Percentiles rank a stretch among this genome's conserved stretches.
Evolutionary conservation across 2,797 vertebrate genomes (phyloP).

Genomic region (Hephaestus fuliginosus): DNA sequence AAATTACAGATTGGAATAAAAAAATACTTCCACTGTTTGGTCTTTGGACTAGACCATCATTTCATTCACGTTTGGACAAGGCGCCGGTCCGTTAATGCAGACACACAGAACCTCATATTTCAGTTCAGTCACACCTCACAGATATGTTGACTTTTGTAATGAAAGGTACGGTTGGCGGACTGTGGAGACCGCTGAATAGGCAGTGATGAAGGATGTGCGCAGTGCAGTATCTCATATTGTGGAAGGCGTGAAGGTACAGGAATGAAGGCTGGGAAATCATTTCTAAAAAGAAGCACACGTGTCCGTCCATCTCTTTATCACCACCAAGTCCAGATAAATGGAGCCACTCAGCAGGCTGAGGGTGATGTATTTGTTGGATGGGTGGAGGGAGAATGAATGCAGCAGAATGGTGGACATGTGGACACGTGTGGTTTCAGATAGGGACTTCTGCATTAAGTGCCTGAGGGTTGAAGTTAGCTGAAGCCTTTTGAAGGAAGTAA

Average conservation of each 20-base stretch:
- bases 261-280: constrained; percentile 32
- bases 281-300: constrained; percentile 31
- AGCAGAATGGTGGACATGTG: not conserved
- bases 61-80: constrained; percentile 22
- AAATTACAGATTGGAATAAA: not conserved
- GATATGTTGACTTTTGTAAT: constrained; percentile 63
- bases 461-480: not conserved
- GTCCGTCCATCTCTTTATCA: constrained; percentile 34
- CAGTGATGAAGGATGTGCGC: constrained; percentile 46
- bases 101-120: constrained; percentile 47
- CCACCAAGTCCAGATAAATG: constrained; percentile 36
- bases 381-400: constrained; percentile 7
- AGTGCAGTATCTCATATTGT: constrained; percentile 40
- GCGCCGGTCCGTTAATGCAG: constrained; percentile 17
- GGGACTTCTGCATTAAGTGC: not conserved
- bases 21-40: not conserved
- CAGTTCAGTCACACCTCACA: constrained; percentile 51
- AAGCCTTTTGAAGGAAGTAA: not conserved
- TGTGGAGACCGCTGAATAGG: constrained; percentile 51
- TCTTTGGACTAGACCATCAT: not conserved
- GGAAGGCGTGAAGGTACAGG: constrained; percentile 14
- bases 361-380: not conserved
- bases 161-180: constrained; percentile 47
- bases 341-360: constrained; percentile 7
- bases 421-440: constrained; percentile 1